Evolutionary conservation across 2,113 vertebrate genomes (phyloP).

Genomic region (Recurvirostra avosetta): DNA sequence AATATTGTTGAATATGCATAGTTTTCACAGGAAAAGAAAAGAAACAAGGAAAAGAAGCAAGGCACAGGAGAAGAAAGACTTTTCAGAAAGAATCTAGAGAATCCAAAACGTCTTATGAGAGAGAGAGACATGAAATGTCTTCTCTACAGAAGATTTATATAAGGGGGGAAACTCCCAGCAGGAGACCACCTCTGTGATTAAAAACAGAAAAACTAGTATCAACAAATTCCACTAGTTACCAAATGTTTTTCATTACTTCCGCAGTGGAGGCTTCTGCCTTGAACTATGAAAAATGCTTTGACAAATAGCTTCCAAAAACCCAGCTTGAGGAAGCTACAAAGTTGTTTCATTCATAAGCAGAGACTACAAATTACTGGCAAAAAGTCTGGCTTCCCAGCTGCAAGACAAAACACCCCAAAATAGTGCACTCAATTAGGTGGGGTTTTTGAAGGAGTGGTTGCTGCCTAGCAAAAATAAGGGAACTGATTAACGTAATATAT

Average conservation of each 20-base stretch:
- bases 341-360: constrained; percentile 43
- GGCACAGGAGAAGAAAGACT: background rate
- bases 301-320: constrained; percentile 48
- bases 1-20: background rate
- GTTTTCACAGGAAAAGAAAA: background rate
- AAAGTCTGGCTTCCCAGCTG: constrained; percentile 54
- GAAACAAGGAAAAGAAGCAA: background rate
- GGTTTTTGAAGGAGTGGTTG: constrained; percentile 40
- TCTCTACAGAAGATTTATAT: constrained; percentile 20
- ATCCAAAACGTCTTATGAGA: background rate
- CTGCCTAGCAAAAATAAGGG: constrained; percentile 48
- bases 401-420: constrained; percentile 62
- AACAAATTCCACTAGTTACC: constrained; percentile 41
- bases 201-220: constrained; percentile 50
- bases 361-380: constrained; percentile 31
- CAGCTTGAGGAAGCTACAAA: constrained; percentile 52
- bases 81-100: constrained; percentile 9
- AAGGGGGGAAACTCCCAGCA: constrained; percentile 31
- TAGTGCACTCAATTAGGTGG: constrained; percentile 36
- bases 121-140: background rate
- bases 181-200: constrained; percentile 55
- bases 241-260: constrained; percentile 57
- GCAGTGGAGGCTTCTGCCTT: constrained; percentile 21
- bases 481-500: constrained; percentile 38
- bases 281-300: constrained; percentile 50